Base-by-base conservation (phyloP, 2,113 vertebrate genomes). In the Progne subis region DNA sequence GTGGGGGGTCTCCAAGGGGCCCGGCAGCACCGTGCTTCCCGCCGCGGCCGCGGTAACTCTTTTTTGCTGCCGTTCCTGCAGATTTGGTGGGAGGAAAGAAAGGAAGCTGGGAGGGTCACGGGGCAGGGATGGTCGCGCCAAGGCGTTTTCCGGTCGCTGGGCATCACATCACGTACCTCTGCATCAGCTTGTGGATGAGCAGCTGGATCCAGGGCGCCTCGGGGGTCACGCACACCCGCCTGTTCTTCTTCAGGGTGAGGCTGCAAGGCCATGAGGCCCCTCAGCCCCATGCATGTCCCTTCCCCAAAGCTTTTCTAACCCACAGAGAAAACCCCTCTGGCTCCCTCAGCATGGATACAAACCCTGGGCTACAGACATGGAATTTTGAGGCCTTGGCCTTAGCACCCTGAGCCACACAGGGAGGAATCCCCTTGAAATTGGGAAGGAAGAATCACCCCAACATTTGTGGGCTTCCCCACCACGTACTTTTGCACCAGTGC, bases 121-220 rank as follows among this genome's bases (percentile, higher is more conserved):
- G 29, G 13, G 11, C 13, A 32, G 37, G 59, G 17, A 23, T 5
- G 1, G 4, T 9, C 64, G 46, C 5, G 31, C n/a, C 26, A 3
- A 3, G 8, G 1, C 0, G 32, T 3, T 24, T 49, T 43, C 29
- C 0, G 5, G 31, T 2, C 0, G 1, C 25, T 2, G 15, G 25
- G 50, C 11, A 2, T 25, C 9, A 3, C 12, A 2, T 25, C 9
- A 4, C 12, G 0, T 87, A 96, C 95, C 88, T 91, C 86, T 95
- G 86, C 23, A 0, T 46, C 90, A 97, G 92, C 88, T 84, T 94
- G 43, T 55, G 55, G 82, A 97, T 37, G 76, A 97, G 88, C 81
- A 95, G n/a, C 91, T 96, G 95, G 92, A 97, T 96, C 96, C 96
- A 97, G 34, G 95, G 74, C 0, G 86, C 96, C 61, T 93, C 91